phyloP scores from a whole-genome alignment of 2,888 invertebrate species.

The Hyalella azteca region DNA sequence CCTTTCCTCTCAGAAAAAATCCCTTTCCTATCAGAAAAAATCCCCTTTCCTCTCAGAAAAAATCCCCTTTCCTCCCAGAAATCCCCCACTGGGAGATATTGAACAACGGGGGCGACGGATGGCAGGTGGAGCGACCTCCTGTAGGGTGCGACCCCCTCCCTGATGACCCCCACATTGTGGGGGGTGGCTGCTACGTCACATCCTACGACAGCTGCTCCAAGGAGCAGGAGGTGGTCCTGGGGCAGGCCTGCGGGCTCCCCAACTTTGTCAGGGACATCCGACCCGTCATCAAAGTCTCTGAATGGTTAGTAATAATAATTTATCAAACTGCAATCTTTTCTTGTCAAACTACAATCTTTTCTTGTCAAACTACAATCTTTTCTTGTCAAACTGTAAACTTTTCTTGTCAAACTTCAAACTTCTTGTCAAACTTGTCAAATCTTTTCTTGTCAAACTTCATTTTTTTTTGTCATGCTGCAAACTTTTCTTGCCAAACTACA shows the following conservation, averaged over 20 bases:
- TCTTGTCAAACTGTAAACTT: no score
- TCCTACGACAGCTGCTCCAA: not conserved
- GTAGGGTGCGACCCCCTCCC: not conserved
- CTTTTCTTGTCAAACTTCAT: no score
- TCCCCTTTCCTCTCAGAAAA: no score
- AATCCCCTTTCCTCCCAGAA: not conserved
- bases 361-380: no score
- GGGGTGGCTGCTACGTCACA: slow-evolving; percentile 21
- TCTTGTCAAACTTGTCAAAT: no score
- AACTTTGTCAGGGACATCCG: not conserved
- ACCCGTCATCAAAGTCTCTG: not conserved
- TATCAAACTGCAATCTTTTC: no score
- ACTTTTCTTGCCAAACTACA: no score
- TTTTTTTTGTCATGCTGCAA: no score
- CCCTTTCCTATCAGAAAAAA: no score
- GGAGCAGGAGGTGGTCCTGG: not conserved
- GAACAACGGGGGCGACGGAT: not conserved
- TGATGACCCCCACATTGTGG: not conserved
- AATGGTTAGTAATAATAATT: not conserved
- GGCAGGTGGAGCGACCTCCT: slow-evolving; percentile 34
- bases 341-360: no score
- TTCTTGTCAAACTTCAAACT: no score
- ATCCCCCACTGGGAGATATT: not conserved
- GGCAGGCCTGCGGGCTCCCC: not conserved
- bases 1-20: no score